Base-by-base conservation (phyloP, 2,888 invertebrate species). In the Limnephilus lunatus region DNA sequence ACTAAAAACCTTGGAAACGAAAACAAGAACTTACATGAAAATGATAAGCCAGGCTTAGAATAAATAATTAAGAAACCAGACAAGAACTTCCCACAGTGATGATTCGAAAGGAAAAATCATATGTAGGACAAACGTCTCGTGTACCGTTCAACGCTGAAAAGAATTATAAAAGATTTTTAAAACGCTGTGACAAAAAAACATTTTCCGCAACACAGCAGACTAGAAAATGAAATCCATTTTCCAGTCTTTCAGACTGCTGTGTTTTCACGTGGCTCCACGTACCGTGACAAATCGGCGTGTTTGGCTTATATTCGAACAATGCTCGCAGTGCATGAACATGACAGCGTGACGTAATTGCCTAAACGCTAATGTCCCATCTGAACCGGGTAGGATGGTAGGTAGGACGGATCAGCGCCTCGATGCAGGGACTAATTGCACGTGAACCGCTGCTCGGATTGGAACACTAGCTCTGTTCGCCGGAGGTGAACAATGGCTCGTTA, bases 401-500 rank as follows among this genome's bases (percentile, higher is more conserved):
- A n/a, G 68, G 25, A n/a, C 7, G 68, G 68, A 68, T n/a, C 68
- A 80, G 39, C 91, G 81, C 81, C 87, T 81, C 14, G 87, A 68
- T 80, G 88, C 90, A 89, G 92, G 91, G 89, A 92, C 92, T 92
- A 92, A 92, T 92, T 92, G 92, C 88, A 88, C 87, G 90, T 87
- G 87, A 82, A 89, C 91, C 35, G 82, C 80, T 32, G 15, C 48
- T 86, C 30, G 11, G 86, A 86, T 86, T 30, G 86, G 86, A 86
- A 30, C 68, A 81, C 31, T 9, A 39, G 44, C 87, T 44, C 2
- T 31, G 44, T 82, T 86, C 82, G 90, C 53, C 85, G 89, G 80
- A 80, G 81, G 80, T 39, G 48, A 91, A 93, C 92, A 93, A 93
- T 93, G 92, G 92, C 30, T 90, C 90, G 90, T 93, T 93, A 93